Conservation (phyloP, 2,797 vertebrate genomes). For the Ceyx erithaca region DNA sequence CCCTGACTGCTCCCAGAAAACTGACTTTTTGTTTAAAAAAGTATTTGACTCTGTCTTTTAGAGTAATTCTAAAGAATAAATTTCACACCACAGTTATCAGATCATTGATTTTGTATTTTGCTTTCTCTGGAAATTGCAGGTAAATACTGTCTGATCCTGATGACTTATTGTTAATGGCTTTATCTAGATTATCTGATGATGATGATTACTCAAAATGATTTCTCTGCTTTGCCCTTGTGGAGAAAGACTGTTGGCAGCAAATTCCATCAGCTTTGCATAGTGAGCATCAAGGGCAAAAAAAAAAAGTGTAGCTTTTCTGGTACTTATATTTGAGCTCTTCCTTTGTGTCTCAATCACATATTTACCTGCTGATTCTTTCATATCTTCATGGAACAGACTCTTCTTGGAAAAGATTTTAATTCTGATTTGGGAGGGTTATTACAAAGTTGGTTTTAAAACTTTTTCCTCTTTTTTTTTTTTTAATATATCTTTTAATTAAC, state of each 20-base stretch:
- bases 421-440: neutral
- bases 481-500: neutral
- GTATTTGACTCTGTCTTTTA: neutral
- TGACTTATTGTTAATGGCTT: neutral
- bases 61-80: neutral
- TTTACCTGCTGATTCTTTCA: neutral
- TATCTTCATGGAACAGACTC: neutral
- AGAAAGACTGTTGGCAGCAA: neutral
- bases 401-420: neutral
- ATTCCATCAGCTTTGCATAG: neutral
- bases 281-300: neutral
- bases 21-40: neutral
- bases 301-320: neutral
- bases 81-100: neutral
- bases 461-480: neutral
- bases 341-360: neutral
- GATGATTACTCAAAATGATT: neutral
- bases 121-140: neutral
- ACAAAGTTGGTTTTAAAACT: neutral
- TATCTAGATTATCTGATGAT: neutral
- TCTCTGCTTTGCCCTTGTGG: neutral
- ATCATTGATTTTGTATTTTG: neutral
- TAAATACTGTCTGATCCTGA: neutral
- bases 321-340: neutral
- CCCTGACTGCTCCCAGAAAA: neutral